Base-by-base conservation (phyloP, 1,140 invertebrate species). In the Microplitis demolitor region DNA sequence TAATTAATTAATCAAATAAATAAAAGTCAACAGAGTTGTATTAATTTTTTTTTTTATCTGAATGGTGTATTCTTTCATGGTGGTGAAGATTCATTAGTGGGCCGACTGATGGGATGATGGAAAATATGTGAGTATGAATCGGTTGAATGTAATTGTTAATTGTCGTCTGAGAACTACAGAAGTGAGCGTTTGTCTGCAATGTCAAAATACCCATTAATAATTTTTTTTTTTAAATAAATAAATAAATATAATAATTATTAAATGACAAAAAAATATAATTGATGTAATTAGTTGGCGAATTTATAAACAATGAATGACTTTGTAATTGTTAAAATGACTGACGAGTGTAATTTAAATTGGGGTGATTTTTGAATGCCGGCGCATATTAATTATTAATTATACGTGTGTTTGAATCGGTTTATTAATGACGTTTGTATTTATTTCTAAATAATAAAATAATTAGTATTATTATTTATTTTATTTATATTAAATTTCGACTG, bases 91-190 rank as follows among this genome's bases (percentile, higher is more conserved):
- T 76, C 74, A 76, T 73, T 73, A 76, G 72, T 80, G 76, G 39
- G 76, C 78, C 78, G 78, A 83, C 81, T 83, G 80, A 45, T 45
- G 39, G 39, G 39, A 45, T 45, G 80, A 84, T 82, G 82, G 78
- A 78, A 76, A 68, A 70, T 79, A 73, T 83, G 80, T 82, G 78
- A 83, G 79, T 80, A 82, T 83, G 80, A 60, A 72, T 78, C 81
- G 82, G 81, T 83, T 81, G 83, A 82, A 83, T 84, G 83, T 79
- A 81, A 79, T 84, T 85, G 83, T 85, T 85, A 84, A 85, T 74
- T 80, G 81, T 85, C 81, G 83, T 85, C 83, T 84, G 76, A 81
- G 77, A 85, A 85, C 80, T 84, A 79, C 79, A 82, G 79, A 80
- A 76, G 76, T 74, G 76, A 74, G 77, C 80, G 79, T 79, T 77